These are phyloP conservation scores for Papilio elwesi DNA, from an alignment of 2,888 invertebrate species.

Conservation along the genomic window DNA sequence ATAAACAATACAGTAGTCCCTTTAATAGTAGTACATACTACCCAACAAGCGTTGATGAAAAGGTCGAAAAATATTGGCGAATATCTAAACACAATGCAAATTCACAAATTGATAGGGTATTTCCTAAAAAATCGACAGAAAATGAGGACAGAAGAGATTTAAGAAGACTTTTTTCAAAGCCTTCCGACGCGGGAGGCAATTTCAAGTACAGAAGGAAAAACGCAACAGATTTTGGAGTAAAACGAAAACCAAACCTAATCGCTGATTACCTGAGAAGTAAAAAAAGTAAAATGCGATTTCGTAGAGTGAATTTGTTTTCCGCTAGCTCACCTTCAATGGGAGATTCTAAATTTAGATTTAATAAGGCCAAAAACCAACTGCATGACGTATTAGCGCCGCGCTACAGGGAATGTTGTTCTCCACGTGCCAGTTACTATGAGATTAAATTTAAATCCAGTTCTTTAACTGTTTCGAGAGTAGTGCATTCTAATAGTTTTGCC, in stretches of 20 bases:
- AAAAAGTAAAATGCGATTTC: constrained; percentile 23
- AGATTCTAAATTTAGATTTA: constrained; percentile 18
- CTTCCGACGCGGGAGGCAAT: not conserved
- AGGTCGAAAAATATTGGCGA: not conserved
- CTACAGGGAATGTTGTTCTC: not conserved
- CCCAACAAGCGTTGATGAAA: constrained; percentile 13
- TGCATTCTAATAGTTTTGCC: constrained; percentile 14
- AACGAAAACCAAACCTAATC: not conserved
- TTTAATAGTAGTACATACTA: constrained; percentile 5
- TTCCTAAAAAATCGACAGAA: not conserved
- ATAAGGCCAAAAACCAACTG: not conserved
- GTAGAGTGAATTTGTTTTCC: constrained; percentile 17
- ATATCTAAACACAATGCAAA: constrained; percentile 1
- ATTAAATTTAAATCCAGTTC: constrained; percentile 22
- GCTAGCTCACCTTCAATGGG: not conserved
- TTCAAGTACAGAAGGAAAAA: constrained; percentile 35
- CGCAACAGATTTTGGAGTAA: not conserved
- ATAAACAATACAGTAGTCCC: not conserved
- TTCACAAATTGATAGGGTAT: not conserved
- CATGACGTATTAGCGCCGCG: not conserved
- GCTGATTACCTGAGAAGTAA: constrained; percentile 16
- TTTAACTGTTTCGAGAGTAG: constrained; percentile 24
- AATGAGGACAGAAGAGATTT: not conserved
- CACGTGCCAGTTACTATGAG: constrained; percentile 20
- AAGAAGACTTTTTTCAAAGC: not conserved